Evolutionary conservation across 1,140 invertebrate genomes (phyloP).

Genomic region (Cardiocondyla obscurior): DNA sequence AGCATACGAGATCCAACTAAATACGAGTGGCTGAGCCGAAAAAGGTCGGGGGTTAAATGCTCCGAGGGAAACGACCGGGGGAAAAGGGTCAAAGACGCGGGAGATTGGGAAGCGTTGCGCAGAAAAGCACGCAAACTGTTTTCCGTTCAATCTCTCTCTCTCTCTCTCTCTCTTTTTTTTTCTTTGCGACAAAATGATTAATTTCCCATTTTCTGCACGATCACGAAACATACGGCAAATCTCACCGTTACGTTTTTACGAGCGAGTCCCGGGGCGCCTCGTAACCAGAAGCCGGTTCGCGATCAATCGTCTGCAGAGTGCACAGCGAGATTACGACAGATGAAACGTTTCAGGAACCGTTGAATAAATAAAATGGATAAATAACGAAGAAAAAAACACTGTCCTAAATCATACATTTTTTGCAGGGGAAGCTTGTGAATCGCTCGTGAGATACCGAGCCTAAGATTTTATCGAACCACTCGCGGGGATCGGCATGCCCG

Average conservation of each 20-base stretch:
- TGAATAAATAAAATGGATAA: conserved; percentile 12
- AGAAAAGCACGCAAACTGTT: not conserved
- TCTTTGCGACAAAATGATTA: conserved; percentile 40
- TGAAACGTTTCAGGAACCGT: not conserved
- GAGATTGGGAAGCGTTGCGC: conserved; percentile 32
- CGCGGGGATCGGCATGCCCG: not conserved
- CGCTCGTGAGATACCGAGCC: not conserved
- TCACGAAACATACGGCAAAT: conserved; percentile 47
- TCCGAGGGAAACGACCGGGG: conserved; percentile 60
- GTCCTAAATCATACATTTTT: not conserved
- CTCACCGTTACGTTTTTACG: conserved; percentile 22
- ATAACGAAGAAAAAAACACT: not conserved
- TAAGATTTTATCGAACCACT: not conserved
- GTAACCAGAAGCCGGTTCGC: conserved; percentile 14
- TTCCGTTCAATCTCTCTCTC: not conserved
- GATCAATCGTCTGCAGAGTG: conserved; percentile 14
- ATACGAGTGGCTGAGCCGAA: conserved; percentile 47
- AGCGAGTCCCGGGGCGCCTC: conserved; percentile 17
- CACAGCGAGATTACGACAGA: conserved; percentile 23
- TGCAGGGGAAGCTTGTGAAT: not conserved
- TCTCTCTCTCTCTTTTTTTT: no score
- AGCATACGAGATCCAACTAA: conserved; percentile 46
- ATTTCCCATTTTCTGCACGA: conserved; percentile 17
- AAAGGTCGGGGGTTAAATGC: conserved; percentile 63
- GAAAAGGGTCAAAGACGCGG: conserved; percentile 58